Evolutionary conservation across 2,113 vertebrate genomes (phyloP).

Genomic region (Malurus cyaneus): DNA sequence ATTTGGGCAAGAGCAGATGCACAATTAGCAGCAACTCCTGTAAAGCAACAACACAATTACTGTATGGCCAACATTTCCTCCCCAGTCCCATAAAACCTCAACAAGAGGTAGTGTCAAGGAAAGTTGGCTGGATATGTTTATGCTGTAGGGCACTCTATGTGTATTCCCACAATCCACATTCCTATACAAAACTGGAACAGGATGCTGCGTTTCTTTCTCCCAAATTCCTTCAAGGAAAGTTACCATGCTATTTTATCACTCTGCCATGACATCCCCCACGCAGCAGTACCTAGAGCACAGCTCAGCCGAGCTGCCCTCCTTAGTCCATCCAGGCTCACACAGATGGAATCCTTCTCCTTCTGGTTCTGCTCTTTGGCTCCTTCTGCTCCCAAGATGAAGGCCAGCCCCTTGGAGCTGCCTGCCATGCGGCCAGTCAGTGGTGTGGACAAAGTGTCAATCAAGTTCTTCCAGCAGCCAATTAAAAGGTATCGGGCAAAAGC

Average conservation of each 20-base stretch:
- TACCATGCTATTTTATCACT: neutral
- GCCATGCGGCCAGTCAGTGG: conserved; percentile 93
- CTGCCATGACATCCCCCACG: neutral
- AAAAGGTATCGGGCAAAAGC: conserved; percentile 92
- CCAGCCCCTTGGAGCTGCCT: conserved; percentile 88
- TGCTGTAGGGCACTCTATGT: neutral
- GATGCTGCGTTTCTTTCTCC: neutral
- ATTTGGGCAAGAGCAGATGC: conserved; percentile 97
- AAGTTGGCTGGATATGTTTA: neutral
- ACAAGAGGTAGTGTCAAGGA: neutral
- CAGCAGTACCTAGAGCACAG: conserved; percentile 85
- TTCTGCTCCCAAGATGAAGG: conserved; percentile 92
- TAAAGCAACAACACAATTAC: neutral
- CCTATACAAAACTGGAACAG: neutral
- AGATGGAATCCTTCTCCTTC: conserved; percentile 92
- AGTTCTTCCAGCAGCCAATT: conserved; percentile 94
- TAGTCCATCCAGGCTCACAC: conserved; percentile 91
- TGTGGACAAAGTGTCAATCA: conserved; percentile 93
- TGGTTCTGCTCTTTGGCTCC: conserved; percentile 93
- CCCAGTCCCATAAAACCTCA: neutral
- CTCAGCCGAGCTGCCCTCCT: conserved; percentile 92
- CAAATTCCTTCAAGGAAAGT: neutral
- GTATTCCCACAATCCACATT: neutral
- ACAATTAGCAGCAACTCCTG: conserved; percentile 96
- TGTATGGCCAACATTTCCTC: neutral